Percentiles rank a stretch among this genome's conserved stretches.
phyloP scores from a whole-genome alignment of 2,888 invertebrate genomes.

The Protodeltote pygarga region DNA sequence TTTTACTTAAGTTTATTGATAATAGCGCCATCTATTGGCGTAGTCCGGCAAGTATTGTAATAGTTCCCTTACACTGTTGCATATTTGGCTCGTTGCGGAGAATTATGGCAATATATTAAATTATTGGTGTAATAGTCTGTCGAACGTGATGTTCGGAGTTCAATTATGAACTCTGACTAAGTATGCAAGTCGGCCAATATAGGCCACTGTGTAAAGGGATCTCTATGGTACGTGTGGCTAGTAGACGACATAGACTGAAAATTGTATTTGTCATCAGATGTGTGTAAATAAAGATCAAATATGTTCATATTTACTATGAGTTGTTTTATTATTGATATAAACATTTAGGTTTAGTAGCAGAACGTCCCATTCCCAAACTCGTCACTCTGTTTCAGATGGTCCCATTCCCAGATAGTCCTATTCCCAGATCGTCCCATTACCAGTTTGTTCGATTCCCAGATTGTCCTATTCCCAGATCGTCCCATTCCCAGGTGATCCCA shows the following conservation, averaged over 20 bases:
- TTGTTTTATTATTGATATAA: conserved; percentile 33
- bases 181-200: neutral
- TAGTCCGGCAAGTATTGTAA: conserved; percentile 27
- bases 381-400: too few relatives aligned
- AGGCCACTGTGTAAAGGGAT: conserved; percentile 14
- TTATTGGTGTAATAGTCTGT: too few relatives aligned
- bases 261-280: conserved; percentile 54
- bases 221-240: conserved; percentile 44
- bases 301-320: conserved; percentile 64
- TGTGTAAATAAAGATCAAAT: conserved; percentile 69
- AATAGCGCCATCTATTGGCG: conserved; percentile 34
- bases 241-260: conserved; percentile 66
- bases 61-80: conserved; percentile 6
- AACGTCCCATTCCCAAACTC: too few relatives aligned
- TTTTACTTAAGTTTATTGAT: conserved; percentile 31
- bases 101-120: neutral
- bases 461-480: too few relatives aligned
- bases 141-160: too few relatives aligned
- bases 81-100: neutral
- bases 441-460: too few relatives aligned
- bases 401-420: too few relatives aligned
- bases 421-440: too few relatives aligned
- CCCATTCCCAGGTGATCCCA: too few relatives aligned
- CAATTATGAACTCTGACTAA: neutral
- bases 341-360: too few relatives aligned